Percentiles rank a stretch among this genome's conserved stretches.
Conservation (phyloP, 2,888 invertebrate species). For the Glaucopsyche alexis region DNA sequence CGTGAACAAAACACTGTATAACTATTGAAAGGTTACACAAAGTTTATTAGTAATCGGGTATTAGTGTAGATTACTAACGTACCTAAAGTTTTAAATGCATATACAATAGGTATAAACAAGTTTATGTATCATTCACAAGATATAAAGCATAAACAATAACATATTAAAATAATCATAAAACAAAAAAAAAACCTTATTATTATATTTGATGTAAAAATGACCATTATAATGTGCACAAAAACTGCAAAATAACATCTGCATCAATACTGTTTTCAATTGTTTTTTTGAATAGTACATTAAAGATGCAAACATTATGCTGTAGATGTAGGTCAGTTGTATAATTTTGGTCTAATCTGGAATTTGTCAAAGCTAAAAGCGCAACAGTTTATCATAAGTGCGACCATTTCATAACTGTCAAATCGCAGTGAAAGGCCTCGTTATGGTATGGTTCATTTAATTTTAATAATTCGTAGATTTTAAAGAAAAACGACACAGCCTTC, state of each 20-base stretch:
- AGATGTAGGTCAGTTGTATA: neutral
- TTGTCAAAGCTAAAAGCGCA: slow-evolving; percentile 17
- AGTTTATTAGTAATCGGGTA: too few species aligned
- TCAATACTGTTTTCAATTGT: neutral
- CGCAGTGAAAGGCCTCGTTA: slow-evolving; percentile 18
- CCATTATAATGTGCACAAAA: neutral
- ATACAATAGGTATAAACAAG: neutral
- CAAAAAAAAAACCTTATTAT: neutral
- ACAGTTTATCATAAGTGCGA: neutral
- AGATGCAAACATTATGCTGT: neutral
- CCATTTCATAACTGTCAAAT: neutral
- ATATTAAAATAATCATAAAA: slow-evolving; percentile 8
- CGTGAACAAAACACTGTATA: too few species aligned
- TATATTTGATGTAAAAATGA: neutral
- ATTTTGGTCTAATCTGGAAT: neutral
- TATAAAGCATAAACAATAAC: neutral
- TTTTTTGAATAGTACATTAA: neutral
- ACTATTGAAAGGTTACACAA: too few species aligned
- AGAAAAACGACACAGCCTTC: neutral
- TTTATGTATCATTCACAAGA: neutral
- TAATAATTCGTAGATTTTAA: neutral
- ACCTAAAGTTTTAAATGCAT: neutral
- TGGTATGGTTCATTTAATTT: neutral
- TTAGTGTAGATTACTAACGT: too few species aligned
- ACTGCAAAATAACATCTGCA: neutral